Conservation (phyloP, 2,888 invertebrate genomes). For the Ochropleura leucogaster region DNA sequence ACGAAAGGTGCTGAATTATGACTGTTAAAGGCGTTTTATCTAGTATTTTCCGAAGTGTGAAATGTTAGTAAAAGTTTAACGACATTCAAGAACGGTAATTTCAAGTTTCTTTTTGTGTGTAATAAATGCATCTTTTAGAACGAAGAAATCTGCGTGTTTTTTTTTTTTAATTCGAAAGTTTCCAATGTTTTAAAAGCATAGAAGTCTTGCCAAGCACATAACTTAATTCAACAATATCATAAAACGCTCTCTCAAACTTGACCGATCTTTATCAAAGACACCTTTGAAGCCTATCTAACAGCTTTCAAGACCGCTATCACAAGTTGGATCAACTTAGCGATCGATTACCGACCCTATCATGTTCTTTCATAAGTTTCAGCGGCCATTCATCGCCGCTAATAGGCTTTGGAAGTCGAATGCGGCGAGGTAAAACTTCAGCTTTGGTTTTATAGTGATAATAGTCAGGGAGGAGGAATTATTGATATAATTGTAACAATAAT, state of each 20-base stretch:
- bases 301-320: neutral
- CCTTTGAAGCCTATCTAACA: conserved; percentile 29
- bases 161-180: neutral
- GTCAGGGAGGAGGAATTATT: neutral
- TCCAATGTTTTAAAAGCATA: neutral
- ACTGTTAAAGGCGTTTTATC: conserved; percentile 8
- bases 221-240: conserved; percentile 9
- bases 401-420: conserved; percentile 33
- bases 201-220: neutral
- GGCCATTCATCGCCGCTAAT: conserved; percentile 41
- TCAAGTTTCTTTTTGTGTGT: neutral
- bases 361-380: conserved; percentile 51
- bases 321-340: conserved; percentile 43
- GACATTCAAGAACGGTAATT: neutral
- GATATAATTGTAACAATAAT: neutral
- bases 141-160: neutral
- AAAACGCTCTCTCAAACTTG: conserved; percentile 2
- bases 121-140: neutral
- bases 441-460: conserved; percentile 34
- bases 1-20: conserved; percentile 13
- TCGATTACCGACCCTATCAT: conserved; percentile 56
- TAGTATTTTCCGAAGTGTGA: conserved; percentile 4
- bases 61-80: conserved; percentile 3
- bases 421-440: conserved; percentile 18
- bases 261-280: conserved; percentile 3